phyloP scores from a whole-genome alignment of 2,888 invertebrate species.

The Pheosia gnoma region DNA sequence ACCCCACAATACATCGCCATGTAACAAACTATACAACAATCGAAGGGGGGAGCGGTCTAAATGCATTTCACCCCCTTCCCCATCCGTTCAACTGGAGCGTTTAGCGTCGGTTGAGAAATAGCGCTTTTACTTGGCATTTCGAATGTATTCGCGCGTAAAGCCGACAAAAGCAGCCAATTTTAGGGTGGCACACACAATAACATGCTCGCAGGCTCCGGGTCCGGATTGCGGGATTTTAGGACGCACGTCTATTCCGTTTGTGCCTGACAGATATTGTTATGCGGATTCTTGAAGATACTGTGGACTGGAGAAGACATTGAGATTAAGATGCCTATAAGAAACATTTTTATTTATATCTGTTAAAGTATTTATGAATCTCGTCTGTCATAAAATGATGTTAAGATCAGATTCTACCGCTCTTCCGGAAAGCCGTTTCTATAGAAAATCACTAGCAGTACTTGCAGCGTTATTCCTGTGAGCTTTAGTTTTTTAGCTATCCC shows the following conservation, averaged over 20 bases:
- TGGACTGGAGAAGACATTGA: not conserved
- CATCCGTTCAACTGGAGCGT: constrained; percentile 39
- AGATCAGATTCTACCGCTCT: too few species aligned
- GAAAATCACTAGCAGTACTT: too few species aligned
- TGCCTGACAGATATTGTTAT: not conserved
- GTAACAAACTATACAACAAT: constrained; percentile 33
- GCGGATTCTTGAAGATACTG: not conserved
- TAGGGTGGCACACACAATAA: constrained; percentile 37
- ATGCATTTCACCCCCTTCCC: constrained; percentile 36
- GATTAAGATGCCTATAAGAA: not conserved
- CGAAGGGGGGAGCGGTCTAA: constrained; percentile 31
- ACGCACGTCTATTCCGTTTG: not conserved
- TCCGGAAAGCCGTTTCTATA: too few species aligned
- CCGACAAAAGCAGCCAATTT: constrained; percentile 52
- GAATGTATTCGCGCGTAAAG: constrained; percentile 43
- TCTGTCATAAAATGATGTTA: too few species aligned
- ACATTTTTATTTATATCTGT: too few species aligned
- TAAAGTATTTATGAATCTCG: too few species aligned
- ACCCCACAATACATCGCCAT: constrained; percentile 35
- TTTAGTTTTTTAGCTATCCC: too few species aligned
- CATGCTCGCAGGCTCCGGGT: constrained; percentile 12
- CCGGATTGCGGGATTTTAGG: not conserved
- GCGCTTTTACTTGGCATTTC: constrained; percentile 42
- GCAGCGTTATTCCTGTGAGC: too few species aligned
- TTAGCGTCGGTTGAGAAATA: constrained; percentile 48